Evolutionary conservation across 2,888 invertebrate genomes (phyloP).

Genomic region (Drosophila cognata): DNA sequence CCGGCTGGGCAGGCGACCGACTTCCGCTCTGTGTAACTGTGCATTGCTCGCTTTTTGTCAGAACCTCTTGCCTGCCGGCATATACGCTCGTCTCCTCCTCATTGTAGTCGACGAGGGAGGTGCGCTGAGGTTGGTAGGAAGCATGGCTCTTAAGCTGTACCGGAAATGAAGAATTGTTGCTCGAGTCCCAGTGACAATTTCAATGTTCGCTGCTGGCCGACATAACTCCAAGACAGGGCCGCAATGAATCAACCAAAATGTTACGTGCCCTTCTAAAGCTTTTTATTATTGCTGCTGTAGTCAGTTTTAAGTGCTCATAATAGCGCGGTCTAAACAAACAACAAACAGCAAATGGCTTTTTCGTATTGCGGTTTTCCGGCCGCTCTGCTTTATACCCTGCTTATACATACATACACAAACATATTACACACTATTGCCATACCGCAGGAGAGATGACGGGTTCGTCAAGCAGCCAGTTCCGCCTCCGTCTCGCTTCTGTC

Average conservation of each 20-base stretch:
- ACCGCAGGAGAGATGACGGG: constrained; percentile 31
- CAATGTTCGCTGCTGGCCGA: constrained; percentile 45
- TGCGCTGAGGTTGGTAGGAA: constrained; percentile 57
- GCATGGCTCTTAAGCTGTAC: constrained; percentile 76
- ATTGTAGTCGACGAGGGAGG: not conserved
- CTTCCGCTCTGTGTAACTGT: constrained; percentile 63
- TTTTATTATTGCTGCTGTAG: constrained; percentile 28
- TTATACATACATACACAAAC: not conserved
- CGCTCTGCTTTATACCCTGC: constrained; percentile 22
- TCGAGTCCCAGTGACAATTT: constrained; percentile 68
- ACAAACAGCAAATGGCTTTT: constrained; percentile 70
- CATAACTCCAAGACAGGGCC: constrained; percentile 51
- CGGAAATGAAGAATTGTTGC: constrained; percentile 81
- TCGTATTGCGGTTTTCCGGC: constrained; percentile 71
- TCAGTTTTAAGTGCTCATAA: constrained; percentile 74
- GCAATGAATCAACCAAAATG: constrained; percentile 54
- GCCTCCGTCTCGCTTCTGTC: constrained; percentile 12
- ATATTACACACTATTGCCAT: not conserved
- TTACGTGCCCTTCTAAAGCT: constrained; percentile 32
- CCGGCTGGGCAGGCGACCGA: constrained; percentile 52
- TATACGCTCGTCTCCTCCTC: constrained; percentile 9
- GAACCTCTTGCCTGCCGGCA: constrained; percentile 18
- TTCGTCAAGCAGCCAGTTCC: constrained; percentile 49
- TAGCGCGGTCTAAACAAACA: constrained; percentile 44
- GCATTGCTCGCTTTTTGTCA: constrained; percentile 25